Evolutionary conservation across 1,140 invertebrate species (phyloP).

Genomic region (Drosophila subpulchrella): DNA sequence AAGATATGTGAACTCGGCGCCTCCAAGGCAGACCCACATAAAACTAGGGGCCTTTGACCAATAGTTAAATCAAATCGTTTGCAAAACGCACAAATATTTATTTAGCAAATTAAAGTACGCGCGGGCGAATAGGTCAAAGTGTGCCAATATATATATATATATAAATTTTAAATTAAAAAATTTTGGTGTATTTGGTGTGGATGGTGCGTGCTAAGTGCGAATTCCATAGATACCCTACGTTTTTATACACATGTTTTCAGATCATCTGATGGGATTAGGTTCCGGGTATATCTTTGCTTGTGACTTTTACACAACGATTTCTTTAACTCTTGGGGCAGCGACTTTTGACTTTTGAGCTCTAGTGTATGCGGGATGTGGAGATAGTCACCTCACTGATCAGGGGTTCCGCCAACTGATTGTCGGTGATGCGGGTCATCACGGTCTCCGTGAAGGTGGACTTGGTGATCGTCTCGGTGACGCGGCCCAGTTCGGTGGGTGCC

Average conservation of each 20-base stretch:
- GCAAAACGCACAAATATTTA: conserved; percentile 69
- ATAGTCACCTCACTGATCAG: conserved; percentile 93
- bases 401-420: conserved; percentile 93
- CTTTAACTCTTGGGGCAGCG: conserved; percentile 27
- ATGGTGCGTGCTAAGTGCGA: conserved; percentile 43
- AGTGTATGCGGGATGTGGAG: conserved; percentile 81
- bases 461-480: conserved; percentile 96
- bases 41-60: conserved; percentile 16
- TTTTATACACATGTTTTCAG: neutral
- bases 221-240: conserved; percentile 23
- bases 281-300: conserved; percentile 6
- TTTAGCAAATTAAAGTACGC: conserved; percentile 43
- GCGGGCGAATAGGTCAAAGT: conserved; percentile 28
- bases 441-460: conserved; percentile 97
- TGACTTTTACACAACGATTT: conserved; percentile 44
- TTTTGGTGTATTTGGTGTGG: conserved; percentile 44
- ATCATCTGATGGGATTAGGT: neutral
- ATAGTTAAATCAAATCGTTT: conserved; percentile 62
- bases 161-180: conserved; percentile 33
- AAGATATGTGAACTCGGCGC: conserved; percentile 19
- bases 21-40: conserved; percentile 16
- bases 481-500: conserved; percentile 91
- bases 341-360: conserved; percentile 55
- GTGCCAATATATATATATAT: conserved; percentile 15
- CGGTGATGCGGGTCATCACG: conserved; percentile 95